Base-by-base conservation (phyloP, 2,888 invertebrate genomes). In the Stenchaetothrips biformis region DNA sequence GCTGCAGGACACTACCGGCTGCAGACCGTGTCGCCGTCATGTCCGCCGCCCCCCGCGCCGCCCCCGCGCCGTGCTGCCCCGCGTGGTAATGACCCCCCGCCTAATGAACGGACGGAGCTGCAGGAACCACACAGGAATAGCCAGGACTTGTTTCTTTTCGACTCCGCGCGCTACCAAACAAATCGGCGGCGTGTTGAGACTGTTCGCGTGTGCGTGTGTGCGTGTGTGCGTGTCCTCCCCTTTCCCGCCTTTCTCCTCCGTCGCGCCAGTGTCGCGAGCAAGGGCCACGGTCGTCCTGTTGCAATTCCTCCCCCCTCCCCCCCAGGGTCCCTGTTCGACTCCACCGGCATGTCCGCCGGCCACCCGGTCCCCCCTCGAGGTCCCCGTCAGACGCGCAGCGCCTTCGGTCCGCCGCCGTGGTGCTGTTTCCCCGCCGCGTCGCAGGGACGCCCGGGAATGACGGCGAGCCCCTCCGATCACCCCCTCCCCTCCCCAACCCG, bases 281-380 rank as follows among this genome's bases (percentile, higher is more conserved):
- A 37, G 37, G 37, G 37, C 13, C 53, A 4, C 53, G 53, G 4
- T 21, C n/a, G n/a, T 67, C 67, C 67, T 67, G 67, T 67, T 67
- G 67, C 67, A 67, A 67, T 67, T 67, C 67, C 67, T n/a, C 21
- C 21, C 21, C 67, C 9, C 21, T 7, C 8, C 67, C 67, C 37
- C 37, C 37, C 1, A 4, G 37, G 37, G 37, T 62, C 62, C 9
- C 67, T 21, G 67, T 21, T 18, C 21, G 67, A 67, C 67, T 21
- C 67, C 67, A 21, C 67, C 21, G 67, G 67, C 67, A 67, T 67
- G 67, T 67, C 67, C 67, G 67, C 67, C 21, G 67, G 21, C 18
- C 67, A 25, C 9, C 21, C 9, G 2, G 67, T 37, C 37, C 37
- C 37, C 37, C 37, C 37, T 37, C 37, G 67, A 18, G 67, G 2